phyloP scores from a whole-genome alignment of 2,113 vertebrate species.

The Tinamus guttatus region DNA sequence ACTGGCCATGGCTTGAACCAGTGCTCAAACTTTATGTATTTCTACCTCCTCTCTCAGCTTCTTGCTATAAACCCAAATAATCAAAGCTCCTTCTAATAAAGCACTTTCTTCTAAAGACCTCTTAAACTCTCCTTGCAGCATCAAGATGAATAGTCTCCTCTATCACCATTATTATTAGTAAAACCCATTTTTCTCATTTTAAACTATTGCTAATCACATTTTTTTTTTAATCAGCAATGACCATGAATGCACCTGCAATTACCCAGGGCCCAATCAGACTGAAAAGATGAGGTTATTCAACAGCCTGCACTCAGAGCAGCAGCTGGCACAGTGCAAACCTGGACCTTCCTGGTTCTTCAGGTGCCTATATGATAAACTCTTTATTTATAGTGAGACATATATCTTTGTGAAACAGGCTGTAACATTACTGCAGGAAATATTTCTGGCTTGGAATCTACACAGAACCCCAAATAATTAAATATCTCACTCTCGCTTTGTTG shows the following conservation, averaged over 20 bases:
- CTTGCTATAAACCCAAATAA: background rate
- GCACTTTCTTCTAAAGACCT: background rate
- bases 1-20: background rate
- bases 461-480: background rate
- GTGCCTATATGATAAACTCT: accelerated
- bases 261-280: background rate
- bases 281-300: background rate
- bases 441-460: background rate
- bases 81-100: background rate
- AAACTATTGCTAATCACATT: too few species aligned
- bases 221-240: background rate
- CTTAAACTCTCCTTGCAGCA: accelerated
- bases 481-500: background rate
- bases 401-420: background rate
- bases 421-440: background rate
- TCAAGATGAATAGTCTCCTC: background rate
- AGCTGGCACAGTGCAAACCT: background rate
- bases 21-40: background rate
- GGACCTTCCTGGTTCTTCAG: background rate
- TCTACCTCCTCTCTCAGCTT: background rate
- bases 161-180: background rate
- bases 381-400: background rate
- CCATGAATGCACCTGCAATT: background rate
- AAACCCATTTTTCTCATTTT: background rate
- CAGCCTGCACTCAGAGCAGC: background rate